Base-by-base conservation (phyloP, 23 tunicate genomes). In the Phallusia fumigata region DNA sequence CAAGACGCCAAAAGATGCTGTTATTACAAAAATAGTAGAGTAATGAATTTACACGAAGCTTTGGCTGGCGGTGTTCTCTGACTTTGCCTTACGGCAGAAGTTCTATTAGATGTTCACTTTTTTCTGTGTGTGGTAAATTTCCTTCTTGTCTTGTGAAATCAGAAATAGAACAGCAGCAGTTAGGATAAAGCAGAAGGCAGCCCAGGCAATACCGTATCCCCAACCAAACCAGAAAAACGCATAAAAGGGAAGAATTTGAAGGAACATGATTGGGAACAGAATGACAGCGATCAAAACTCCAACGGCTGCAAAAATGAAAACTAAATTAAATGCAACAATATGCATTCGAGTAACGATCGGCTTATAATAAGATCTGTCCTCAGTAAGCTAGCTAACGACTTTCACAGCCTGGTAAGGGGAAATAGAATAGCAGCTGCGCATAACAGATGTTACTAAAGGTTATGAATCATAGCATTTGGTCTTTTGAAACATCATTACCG, bases 171-270 rank as follows among this genome's bases (percentile, higher is more conserved):
- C 82, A 30, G 91, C 95, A 0, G 95, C 95, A 28, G 87, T 78
- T 32, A 91, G 34, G 72, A 91, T 88, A 85, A 96, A 90, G 49
- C 92, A 96, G 40, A 96, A 52, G 21, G 99, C 99, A 0, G 96
- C 96, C 99, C 99, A 96, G 30, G 96, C 96, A 32, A 96, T 74
- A n/a, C 99, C 99, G 80, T 96, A 96, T 13, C 93, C 99, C 95
- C 93, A 90, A 3, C 99, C 84, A 65, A 96, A 96, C 90, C 95
- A 91, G 76, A 88, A 96, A 84, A 90, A 90, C n/a, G 95, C 88
- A 80, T 53, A 88, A 87, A 91, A 91, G 26, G 99, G 99, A 32
- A 96, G 78, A 24, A 87, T 80, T 19, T 82, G 51, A 35, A 96
- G 80, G 72, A 96, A 96, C 89, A 52, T 91, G 69, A 82, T 76